Conservation (phyloP, 1,140 invertebrate genomes). For the Dryas iulia region DNA sequence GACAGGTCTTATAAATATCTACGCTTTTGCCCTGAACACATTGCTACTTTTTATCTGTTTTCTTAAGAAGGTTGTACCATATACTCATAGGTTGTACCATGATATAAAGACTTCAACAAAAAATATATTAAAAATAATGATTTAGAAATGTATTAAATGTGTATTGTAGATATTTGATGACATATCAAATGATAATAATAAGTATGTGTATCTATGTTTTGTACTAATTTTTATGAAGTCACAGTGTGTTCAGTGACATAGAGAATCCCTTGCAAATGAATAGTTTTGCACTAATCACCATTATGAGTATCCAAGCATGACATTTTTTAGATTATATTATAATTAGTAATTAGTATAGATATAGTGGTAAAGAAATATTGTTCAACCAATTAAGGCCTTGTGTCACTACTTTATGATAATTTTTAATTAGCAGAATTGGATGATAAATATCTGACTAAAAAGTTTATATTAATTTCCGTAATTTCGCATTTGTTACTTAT, state of each 20-base stretch:
- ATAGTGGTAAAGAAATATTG: background rate
- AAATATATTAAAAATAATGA: no score
- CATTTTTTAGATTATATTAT: background rate
- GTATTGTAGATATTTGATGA: no score
- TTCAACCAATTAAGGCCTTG: background rate
- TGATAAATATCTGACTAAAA: background rate
- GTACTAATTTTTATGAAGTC: background rate
- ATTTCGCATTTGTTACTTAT: no score
- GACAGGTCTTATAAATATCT: constrained; percentile 54
- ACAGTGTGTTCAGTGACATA: constrained; percentile 4
- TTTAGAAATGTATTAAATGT: no score
- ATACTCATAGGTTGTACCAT: no score
- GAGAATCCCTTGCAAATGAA: constrained; percentile 8
- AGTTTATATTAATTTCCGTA: no score
- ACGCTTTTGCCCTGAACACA: constrained; percentile 10
- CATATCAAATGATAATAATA: no score
- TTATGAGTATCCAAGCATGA: constrained; percentile 15
- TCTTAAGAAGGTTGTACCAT: no score
- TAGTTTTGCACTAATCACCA: constrained; percentile 12
- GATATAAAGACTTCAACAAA: no score
- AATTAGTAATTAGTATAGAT: background rate
- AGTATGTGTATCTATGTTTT: no score
- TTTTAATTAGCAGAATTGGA: background rate
- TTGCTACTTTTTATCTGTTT: constrained; percentile 2
- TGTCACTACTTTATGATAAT: background rate